Base-by-base conservation (phyloP, 2,888 invertebrate genomes). In the Plutella xylostella region DNA sequence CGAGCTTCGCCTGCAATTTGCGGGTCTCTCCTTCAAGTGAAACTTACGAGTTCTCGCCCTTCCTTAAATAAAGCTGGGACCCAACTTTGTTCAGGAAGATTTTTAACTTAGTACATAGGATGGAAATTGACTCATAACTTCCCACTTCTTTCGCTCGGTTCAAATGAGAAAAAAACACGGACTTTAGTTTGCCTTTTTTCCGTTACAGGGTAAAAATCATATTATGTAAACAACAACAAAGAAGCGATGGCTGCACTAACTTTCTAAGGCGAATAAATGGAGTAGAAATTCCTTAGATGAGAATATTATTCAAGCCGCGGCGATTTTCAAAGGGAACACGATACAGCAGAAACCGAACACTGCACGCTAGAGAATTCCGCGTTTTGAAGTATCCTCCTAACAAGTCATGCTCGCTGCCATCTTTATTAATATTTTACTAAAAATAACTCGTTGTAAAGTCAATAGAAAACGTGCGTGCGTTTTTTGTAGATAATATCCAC, bases 1-100 rank as follows among this genome's bases (percentile, higher is more conserved):
- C 66, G 57, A 71, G 74, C 75, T 75, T 77, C 71, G 68, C 69
- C 63, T 65, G 76, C 82, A 82, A 82, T 82, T 79, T 79, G 76
- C 78, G 70, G 66, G 57, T 61, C 71, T 53, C 67, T 63, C 60
- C 66, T 63, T 62, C 68, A 65, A 72, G 70, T 63, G 64, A 69
- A 77, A 79, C 74, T 80, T 80, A 82, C 67, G 80, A 70, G 35
- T n/a, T 55, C 54, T 58, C 63, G 69, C 75, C 72, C 70, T 66
- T 58, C 63, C 67, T 67, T 72, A 72, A 75, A 75, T 74, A 77
- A 75, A 65, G 62, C 38, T 31, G n/a, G 30, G 39, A 22, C 31
- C 30, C 30, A 31, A 31, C 20, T 31, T 42, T 42, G 17, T 40
- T 22, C 18, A 20, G 31, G 18, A 14, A 31, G 11, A 20, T 31